These are phyloP conservation scores for Lomographa bimaculata DNA, from an alignment of 2,888 invertebrate genomes.

Conservation along the genomic window DNA sequence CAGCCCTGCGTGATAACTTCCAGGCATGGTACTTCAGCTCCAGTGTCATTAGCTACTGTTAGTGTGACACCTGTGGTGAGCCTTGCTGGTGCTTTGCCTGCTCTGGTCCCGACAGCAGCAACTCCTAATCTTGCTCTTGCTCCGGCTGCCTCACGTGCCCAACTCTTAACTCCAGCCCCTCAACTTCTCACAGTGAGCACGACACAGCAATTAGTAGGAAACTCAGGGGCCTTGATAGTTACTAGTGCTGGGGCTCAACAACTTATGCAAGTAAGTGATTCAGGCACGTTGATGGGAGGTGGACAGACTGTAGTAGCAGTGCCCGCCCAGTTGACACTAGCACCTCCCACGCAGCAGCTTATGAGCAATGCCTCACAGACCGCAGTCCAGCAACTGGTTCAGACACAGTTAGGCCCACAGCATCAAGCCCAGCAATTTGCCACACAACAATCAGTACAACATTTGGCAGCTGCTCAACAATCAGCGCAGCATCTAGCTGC, in stretches of 20 bases:
- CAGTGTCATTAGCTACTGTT: slow-evolving; percentile 75
- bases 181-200: slow-evolving; percentile 77
- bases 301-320: slow-evolving; percentile 78
- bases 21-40: slow-evolving; percentile 73
- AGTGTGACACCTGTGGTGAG: slow-evolving; percentile 78
- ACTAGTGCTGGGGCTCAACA: slow-evolving; percentile 79
- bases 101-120: slow-evolving; percentile 68
- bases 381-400: slow-evolving; percentile 73
- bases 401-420: slow-evolving; percentile 65
- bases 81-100: slow-evolving; percentile 68
- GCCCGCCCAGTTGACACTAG: slow-evolving; percentile 73
- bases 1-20: slow-evolving; percentile 78
- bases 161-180: slow-evolving; percentile 73
- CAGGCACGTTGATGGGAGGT: slow-evolving; percentile 74
- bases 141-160: slow-evolving; percentile 73
- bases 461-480: slow-evolving; percentile 39
- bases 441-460: slow-evolving; percentile 67
- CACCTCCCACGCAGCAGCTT: slow-evolving; percentile 66
- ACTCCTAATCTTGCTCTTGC: slow-evolving; percentile 68
- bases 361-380: slow-evolving; percentile 69
- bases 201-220: slow-evolving; percentile 75
- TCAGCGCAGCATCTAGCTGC: slow-evolving; percentile 34
- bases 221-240: slow-evolving; percentile 75
- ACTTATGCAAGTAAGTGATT: slow-evolving; percentile 79
- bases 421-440: slow-evolving; percentile 70